Conservation (phyloP, 1,140 invertebrate species). For the Drosophila murphyi region DNA sequence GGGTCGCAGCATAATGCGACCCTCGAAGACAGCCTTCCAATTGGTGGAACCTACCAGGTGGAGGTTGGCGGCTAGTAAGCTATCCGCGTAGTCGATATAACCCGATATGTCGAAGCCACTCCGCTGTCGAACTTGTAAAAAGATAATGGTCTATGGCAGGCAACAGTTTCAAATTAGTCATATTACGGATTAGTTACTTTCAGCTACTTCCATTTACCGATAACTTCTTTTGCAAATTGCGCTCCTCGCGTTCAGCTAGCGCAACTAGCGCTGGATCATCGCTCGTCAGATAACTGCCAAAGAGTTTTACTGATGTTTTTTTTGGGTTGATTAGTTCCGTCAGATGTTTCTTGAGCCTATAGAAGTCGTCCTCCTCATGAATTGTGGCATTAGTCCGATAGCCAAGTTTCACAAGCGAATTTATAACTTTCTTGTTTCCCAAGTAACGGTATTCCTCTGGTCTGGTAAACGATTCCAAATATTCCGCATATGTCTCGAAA, state of each 20-base stretch:
- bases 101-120: slow-evolving; percentile 35
- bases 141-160: slow-evolving; percentile 33
- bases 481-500: slow-evolving; percentile 48
- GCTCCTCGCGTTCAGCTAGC: slow-evolving; percentile 39
- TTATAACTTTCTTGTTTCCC: background rate
- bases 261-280: slow-evolving; percentile 38
- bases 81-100: slow-evolving; percentile 34
- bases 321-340: slow-evolving; percentile 42
- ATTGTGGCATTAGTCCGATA: slow-evolving; percentile 40
- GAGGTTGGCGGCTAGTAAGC: slow-evolving; percentile 5
- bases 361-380: slow-evolving; percentile 49
- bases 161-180: background rate
- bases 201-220: slow-evolving; percentile 30
- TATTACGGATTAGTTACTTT: background rate
- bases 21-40: slow-evolving; percentile 35
- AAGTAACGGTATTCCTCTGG: slow-evolving; percentile 55
- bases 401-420: slow-evolving; percentile 46
- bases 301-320: slow-evolving; percentile 5
- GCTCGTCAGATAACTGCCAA: slow-evolving; percentile 34
- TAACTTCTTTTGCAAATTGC: slow-evolving; percentile 51
- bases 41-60: slow-evolving; percentile 1
- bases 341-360: slow-evolving; percentile 5
- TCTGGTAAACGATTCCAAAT: slow-evolving; percentile 44
- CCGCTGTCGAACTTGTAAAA: slow-evolving; percentile 19
- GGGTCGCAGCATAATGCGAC: slow-evolving; percentile 8